A percentile compares a stretch with the other conserved stretches of the same genome.
Evolutionary conservation across 1,140 invertebrate genomes (phyloP).

Genomic region (Ceratitis capitata): DNA sequence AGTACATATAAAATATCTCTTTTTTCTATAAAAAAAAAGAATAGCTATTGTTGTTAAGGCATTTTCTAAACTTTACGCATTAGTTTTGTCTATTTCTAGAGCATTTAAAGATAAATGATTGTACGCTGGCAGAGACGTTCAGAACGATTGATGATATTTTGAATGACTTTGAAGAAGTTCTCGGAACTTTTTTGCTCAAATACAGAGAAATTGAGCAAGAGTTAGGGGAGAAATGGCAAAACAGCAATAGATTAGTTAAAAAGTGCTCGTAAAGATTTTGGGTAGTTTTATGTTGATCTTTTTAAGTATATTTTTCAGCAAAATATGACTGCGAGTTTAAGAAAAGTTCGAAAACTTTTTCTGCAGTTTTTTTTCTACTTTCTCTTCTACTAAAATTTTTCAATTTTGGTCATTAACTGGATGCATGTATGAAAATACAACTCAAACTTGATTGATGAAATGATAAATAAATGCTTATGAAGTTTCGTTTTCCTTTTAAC

Average conservation of each 20-base stretch:
- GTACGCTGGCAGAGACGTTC: background rate
- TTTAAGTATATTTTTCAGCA: background rate
- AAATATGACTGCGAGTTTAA: background rate
- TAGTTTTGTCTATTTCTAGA: background rate
- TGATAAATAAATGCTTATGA: background rate
- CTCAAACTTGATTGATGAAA: conserved; percentile 27
- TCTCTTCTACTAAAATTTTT: background rate
- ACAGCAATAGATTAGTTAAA: too few species aligned
- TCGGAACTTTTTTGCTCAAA: conserved; percentile 9
- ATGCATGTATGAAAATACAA: background rate
- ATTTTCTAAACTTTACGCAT: background rate
- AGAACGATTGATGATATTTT: conserved; percentile 57
- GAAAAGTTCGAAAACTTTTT: background rate
- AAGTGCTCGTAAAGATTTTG: background rate
- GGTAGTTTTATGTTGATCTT: background rate
- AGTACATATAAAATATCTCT: background rate
- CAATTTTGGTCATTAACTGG: background rate
- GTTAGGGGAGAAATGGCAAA: background rate
- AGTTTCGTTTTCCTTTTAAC: background rate
- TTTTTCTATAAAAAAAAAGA: too few species aligned
- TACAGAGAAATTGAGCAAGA: too few species aligned
- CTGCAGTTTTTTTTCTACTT: background rate
- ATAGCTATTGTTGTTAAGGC: background rate
- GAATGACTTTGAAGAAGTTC: conserved; percentile 50
- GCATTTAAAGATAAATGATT: conserved; percentile 29